phyloP scores from a whole-genome alignment of 2,797 vertebrate species.

The Poeciliopsis turneri region DNA sequence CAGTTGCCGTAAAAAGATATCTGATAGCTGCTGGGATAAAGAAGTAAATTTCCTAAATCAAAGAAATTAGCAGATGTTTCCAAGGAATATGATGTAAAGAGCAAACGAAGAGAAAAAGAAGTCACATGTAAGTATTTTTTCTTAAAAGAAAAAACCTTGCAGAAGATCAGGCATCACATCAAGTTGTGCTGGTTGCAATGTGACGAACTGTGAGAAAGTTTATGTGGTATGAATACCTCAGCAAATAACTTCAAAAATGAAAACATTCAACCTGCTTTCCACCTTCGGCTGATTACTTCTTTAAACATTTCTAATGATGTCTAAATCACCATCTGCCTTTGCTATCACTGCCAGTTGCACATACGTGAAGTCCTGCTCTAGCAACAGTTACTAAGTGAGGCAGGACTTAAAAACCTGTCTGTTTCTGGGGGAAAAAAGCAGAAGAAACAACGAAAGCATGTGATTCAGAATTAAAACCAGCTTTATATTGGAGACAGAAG shows the following conservation, averaged over 20 bases:
- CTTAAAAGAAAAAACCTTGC: not conserved
- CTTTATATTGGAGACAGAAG: not conserved
- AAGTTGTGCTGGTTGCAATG: not conserved
- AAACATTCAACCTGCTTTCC: not conserved
- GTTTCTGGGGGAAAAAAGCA: not conserved
- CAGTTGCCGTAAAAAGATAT: not conserved
- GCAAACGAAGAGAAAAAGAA: not conserved
- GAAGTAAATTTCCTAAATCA: not conserved
- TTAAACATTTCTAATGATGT: not conserved
- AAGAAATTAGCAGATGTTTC: not conserved
- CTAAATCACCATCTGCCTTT: not conserved
- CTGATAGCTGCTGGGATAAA: not conserved
- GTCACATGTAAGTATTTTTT: not conserved
- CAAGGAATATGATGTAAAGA: not conserved
- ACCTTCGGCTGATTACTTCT: not conserved
- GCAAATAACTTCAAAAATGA: not conserved
- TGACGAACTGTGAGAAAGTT: not conserved
- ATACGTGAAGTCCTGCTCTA: constrained; percentile 26
- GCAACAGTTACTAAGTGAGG: constrained; percentile 39
- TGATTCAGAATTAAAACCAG: not conserved
- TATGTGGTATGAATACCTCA: not conserved
- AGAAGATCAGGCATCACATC: no score
- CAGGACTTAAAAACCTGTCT: constrained; percentile 12
- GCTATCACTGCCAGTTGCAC: constrained; percentile 2
- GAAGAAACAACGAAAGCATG: constrained; percentile 28